Percentiles rank a stretch among this genome's conserved stretches.
Conservation (phyloP, 2,888 invertebrate genomes). For the Pollenia labialis region DNA sequence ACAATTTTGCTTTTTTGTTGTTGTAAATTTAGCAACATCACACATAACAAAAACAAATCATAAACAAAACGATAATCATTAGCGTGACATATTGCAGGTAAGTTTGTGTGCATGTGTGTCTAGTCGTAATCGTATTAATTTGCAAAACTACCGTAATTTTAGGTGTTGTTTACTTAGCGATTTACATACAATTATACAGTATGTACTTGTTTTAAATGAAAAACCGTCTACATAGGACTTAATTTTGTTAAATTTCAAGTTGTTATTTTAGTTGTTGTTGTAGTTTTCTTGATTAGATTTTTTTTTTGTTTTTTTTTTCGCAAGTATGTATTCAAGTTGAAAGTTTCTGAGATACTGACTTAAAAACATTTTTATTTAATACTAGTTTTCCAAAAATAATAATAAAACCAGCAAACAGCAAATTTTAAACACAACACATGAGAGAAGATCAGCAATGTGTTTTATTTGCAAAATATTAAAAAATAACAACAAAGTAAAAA, state of each 20-base stretch:
- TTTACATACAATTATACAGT: constrained; percentile 32
- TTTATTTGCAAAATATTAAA: constrained; percentile 49
- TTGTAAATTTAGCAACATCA: constrained; percentile 35
- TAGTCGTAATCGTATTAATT: constrained; percentile 31
- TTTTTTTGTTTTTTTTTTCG: background rate
- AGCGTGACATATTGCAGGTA: constrained; percentile 44
- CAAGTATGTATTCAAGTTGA: constrained; percentile 59
- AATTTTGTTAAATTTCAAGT: too few species aligned
- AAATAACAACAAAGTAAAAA: background rate
- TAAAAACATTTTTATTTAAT: constrained; percentile 60
- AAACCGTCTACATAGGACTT: constrained; percentile 31
- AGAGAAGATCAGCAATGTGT: constrained; percentile 57
- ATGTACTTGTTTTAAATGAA: background rate
- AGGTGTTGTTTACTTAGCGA: constrained; percentile 28
- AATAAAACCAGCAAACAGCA: constrained; percentile 28
- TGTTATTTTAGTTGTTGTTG: background rate
- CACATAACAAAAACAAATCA: constrained; percentile 17
- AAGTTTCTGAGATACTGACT: constrained; percentile 71
- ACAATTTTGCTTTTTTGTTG: constrained; percentile 42
- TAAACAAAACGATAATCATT: constrained; percentile 62
- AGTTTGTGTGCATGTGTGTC: background rate
- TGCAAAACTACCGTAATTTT: constrained; percentile 49
- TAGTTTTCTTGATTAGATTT: constrained; percentile 23
- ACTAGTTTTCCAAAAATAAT: constrained; percentile 65
- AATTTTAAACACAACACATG: constrained; percentile 25